Base-by-base conservation (phyloP, 2,797 vertebrate species). In the Fundulus diaphanus region DNA sequence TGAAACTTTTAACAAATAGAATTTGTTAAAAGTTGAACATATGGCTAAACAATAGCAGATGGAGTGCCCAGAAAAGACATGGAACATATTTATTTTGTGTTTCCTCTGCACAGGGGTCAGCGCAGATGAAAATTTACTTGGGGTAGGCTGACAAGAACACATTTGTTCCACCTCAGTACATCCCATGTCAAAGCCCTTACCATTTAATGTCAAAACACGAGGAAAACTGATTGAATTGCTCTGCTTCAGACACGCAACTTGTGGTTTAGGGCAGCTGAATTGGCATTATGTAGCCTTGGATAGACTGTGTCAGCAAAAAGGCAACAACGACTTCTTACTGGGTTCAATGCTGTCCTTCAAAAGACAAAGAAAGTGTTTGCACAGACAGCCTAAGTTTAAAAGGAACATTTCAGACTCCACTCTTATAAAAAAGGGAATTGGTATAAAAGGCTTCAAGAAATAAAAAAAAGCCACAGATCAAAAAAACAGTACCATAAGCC, bases 261-360 rank as follows among this genome's bases (percentile, higher is more conserved):
- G 66, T 81, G 77, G 76, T 82, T 71, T 83, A 61, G 84, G 78
- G 86, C 81, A 90, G 91, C 89, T 90, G 89, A 91, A 87, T 82
- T 84, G 84, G 87, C 85, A 91, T 87, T 88, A 88, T 89, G 82
- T 82, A 81, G 81, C 79, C 77, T 89, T 87, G 89, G 56, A n/a
- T n/a, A 79, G 84, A 79, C 82, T 82, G 85, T 89, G 88, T 90
- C 88, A 88, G 84, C 83, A 76, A 87, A n/a, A 87, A 81, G 76
- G 72, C 83, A 92, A 86, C 72, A 44, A 52, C 76, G 72, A 82
- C 80, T 81, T 82, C 82, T 87, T 86, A 73, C 72, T 78, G 79
- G 79, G 85, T 89, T 91, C 84, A 82, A 65, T 27, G 40, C 42
- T 85, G 48, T 81, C 82, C 84, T 82, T 82, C 42, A 85, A 82